phyloP scores from a whole-genome alignment of 2,797 vertebrate species.

The Chromobotia macracanthus region DNA sequence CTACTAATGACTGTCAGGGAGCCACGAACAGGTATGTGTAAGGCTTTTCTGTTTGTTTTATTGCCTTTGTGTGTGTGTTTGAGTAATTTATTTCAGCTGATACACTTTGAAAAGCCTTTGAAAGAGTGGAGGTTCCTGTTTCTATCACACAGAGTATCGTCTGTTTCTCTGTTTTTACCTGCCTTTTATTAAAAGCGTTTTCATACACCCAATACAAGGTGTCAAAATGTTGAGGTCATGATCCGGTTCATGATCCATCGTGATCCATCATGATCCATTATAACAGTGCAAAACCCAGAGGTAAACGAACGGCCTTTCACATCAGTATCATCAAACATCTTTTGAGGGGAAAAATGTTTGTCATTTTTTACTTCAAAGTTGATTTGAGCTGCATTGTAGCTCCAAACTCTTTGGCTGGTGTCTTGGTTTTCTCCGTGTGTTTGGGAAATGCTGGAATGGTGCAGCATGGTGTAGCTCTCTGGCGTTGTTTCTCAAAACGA shows the following conservation, averaged over 20 bases:
- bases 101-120: background rate
- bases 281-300: background rate
- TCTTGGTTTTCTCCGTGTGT: conserved; percentile 38
- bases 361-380: conserved; percentile 44
- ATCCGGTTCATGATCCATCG: background rate
- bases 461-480: background rate
- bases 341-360: conserved; percentile 27
- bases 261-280: background rate
- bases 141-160: background rate
- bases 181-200: background rate
- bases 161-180: background rate
- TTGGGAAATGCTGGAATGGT: conserved; percentile 33
- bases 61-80: background rate
- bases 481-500: conserved; percentile 21
- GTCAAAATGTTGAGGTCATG: conserved; percentile 1
- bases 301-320: conserved; percentile 33
- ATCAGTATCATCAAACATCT: conserved; percentile 31
- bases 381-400: conserved; percentile 9
- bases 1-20: background rate
- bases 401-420: conserved; percentile 18
- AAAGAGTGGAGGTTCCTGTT: background rate
- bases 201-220: background rate
- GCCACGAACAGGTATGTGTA: background rate
- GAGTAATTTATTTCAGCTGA: background rate
- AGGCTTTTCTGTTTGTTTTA: background rate